A percentile compares a stretch with the other conserved stretches of the same genome.
Evolutionary conservation across 2,797 vertebrate species (phyloP).

Genomic region (Podargus strigoides): DNA sequence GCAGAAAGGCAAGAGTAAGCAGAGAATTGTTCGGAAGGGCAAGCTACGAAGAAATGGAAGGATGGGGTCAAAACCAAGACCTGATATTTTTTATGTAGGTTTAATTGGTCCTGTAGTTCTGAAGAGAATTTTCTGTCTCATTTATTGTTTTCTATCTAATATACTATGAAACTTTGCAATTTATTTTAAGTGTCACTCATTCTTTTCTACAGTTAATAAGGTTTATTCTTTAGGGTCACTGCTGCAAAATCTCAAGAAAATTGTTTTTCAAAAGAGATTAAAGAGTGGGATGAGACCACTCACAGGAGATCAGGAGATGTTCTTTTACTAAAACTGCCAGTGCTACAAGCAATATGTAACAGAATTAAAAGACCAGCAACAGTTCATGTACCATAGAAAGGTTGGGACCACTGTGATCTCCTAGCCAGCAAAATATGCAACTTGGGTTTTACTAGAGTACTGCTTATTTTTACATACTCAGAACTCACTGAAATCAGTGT

Average conservation of each 20-base stretch:
- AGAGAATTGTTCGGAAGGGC: neutral
- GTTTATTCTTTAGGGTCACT: neutral
- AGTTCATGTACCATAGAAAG: neutral
- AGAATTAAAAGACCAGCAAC: neutral
- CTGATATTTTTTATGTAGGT: neutral
- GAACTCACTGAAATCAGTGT: neutral
- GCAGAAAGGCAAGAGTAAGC: neutral
- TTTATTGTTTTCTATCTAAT: neutral
- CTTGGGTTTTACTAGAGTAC: neutral
- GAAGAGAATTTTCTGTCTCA: neutral
- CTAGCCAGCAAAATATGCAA: neutral
- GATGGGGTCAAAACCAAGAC: neutral
- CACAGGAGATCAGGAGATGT: neutral
- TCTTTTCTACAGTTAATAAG: neutral
- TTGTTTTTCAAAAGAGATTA: neutral
- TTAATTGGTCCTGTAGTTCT: neutral
- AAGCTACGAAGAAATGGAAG: neutral
- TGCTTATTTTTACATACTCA: neutral
- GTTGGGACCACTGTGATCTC: neutral
- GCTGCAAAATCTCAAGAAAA: neutral
- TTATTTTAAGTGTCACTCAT: neutral
- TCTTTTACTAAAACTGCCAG: neutral
- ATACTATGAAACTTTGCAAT: neutral
- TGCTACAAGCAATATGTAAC: neutral
- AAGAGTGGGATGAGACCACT: neutral